Percentiles rank a stretch among this genome's conserved stretches.
Evolutionary conservation across 2,113 vertebrate genomes (phyloP).

Genomic region (Miniopterus natalensis): DNA sequence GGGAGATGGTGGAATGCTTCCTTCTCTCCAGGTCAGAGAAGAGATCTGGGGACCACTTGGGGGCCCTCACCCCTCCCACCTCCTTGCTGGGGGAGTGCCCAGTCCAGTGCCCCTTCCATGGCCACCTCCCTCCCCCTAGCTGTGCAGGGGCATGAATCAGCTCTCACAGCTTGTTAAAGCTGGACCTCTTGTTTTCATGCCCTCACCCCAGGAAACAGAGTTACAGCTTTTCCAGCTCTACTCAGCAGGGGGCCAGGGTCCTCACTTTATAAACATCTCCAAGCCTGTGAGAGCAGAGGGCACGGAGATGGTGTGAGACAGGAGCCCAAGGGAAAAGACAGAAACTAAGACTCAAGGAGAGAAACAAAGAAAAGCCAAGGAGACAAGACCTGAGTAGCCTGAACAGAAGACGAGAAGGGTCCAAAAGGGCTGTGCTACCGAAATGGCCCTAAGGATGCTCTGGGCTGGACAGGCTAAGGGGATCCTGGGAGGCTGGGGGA

Average conservation of each 20-base stretch:
- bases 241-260: constrained; percentile 90
- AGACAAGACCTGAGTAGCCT: constrained; percentile 75
- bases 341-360: constrained; percentile 73
- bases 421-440: constrained; percentile 43
- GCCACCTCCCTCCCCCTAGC: constrained; percentile 72
- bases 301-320: constrained; percentile 76
- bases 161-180: constrained; percentile 91
- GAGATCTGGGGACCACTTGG: constrained; percentile 78
- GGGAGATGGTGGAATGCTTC: constrained; percentile 71
- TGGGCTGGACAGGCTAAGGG: constrained; percentile 82
- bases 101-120: constrained; percentile 60
- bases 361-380: constrained; percentile 80
- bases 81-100: constrained; percentile 69
- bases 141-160: constrained; percentile 88
- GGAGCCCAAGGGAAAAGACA: constrained; percentile 57
- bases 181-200: constrained; percentile 89
- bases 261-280: constrained; percentile 91
- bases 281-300: constrained; percentile 76
- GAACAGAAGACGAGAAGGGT: constrained; percentile 72
- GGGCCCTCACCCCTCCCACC: background rate
- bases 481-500: constrained; percentile 84
- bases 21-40: constrained; percentile 69
- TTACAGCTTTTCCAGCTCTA: constrained; percentile 88
- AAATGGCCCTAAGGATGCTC: constrained; percentile 75
- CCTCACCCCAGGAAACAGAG: constrained; percentile 90